Conservation (phyloP, 2,113 vertebrate species). For the Pluvialis apricaria region DNA sequence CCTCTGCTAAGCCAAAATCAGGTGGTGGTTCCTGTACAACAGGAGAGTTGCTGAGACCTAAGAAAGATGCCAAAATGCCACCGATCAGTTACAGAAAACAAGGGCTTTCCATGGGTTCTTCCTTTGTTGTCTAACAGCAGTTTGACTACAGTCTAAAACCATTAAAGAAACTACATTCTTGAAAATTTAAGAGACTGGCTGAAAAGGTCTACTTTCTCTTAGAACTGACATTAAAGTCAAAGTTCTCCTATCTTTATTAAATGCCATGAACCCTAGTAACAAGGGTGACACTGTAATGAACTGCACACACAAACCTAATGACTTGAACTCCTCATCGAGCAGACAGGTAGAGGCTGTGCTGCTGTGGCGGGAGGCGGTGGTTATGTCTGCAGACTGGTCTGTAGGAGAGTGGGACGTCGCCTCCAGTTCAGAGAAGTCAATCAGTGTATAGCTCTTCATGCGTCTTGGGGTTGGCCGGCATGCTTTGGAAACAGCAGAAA, state of each 20-base stretch:
- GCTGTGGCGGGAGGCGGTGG: background rate
- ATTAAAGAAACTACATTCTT: background rate
- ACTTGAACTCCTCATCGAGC: conserved; percentile 64
- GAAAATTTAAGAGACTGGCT: background rate
- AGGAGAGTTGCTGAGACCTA: conserved; percentile 26
- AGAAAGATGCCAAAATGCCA: background rate
- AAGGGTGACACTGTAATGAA: background rate
- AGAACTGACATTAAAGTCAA: background rate
- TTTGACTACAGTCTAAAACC: background rate
- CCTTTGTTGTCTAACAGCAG: background rate
- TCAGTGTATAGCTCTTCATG: conserved; percentile 79
- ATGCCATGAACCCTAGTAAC: accelerated
- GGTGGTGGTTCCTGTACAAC: background rate
- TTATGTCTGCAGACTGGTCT: accelerated
- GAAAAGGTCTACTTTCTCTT: background rate
- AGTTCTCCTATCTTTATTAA: background rate
- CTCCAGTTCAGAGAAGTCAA: conserved; percentile 81
- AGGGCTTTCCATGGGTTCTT: background rate
- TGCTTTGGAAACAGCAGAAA: conserved; percentile 29
- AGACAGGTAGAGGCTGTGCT: conserved; percentile 12
- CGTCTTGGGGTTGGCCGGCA: conserved; percentile 26
- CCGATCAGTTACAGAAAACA: background rate
- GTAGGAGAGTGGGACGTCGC: background rate
- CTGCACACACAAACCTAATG: conserved; percentile 61
- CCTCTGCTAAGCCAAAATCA: background rate